A percentile compares a stretch with the other conserved stretches of the same genome.
These are phyloP conservation scores for Drosophila pseudoobscura DNA, from an alignment of 1,140 invertebrate genomes.

Conservation along the genomic window DNA sequence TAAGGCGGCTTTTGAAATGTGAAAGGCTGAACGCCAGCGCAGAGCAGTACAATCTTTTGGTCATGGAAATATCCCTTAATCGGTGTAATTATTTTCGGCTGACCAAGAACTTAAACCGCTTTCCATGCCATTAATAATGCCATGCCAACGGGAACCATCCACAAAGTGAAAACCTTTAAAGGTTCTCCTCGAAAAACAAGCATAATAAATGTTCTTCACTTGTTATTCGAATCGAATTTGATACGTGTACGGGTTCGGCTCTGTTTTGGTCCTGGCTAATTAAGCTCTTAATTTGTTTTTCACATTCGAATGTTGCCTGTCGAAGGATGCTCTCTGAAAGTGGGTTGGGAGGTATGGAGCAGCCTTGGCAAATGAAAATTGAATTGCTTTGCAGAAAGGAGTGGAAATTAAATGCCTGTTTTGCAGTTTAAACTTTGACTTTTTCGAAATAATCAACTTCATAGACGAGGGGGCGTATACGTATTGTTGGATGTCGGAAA, in stretches of 20 bases:
- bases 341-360: not conserved
- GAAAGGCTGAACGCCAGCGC: too few species aligned
- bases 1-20: too few species aligned
- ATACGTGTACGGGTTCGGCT: conserved; percentile 3
- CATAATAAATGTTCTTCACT: conserved; percentile 7
- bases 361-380: not conserved
- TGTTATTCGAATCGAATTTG: conserved; percentile 9
- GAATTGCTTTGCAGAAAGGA: conserved; percentile 7
- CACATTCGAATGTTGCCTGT: conserved; percentile 5
- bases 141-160: conserved; percentile 6
- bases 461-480: too few species aligned
- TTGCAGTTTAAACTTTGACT: not conserved
- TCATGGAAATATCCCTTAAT: conserved; percentile 17
- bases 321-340: not conserved
- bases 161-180: conserved; percentile 38
- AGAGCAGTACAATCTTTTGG: too few species aligned
- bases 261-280: conserved; percentile 30
- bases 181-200: not conserved
- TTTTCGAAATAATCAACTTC: too few species aligned
- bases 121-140: conserved; percentile 11
- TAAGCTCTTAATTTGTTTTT: conserved; percentile 32
- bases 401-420: not conserved
- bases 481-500: too few species aligned
- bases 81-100: conserved; percentile 28
- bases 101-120: conserved; percentile 11